Evolutionary conservation across 1,140 invertebrate genomes (phyloP), one percentile per base, ranked within the genome.

Genomic region (Sarcophaga bullata): DNA sequence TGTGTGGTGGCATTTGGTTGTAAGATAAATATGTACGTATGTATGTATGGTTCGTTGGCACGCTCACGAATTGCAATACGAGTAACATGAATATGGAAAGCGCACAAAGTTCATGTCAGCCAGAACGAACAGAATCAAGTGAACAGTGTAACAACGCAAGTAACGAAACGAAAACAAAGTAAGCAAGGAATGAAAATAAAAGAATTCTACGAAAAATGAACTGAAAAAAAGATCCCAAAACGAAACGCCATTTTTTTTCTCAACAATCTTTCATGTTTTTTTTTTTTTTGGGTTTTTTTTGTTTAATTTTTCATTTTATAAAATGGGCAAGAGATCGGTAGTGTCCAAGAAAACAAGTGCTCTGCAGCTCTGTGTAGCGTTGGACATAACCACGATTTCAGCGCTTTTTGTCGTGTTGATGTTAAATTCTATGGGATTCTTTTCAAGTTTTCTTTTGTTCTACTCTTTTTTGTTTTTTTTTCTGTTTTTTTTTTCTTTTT

Each of bases 21-120:
- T 17, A 72, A 37, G 4, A 37, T 37, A 37, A 37, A 37, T 37
- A 37, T 37, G 4, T 37, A 37, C 25, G 25, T 68, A 19, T 19
- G 50, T 52, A 6, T 52, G 13, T 52, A 46, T 19, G 73, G 15
- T 15, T 78, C 48, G n/a, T 50, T 78, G 75, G 75, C 75, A 78
- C 75, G 75, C 75, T 78, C 75, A 78, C 75, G 75, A 78, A 78
- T 78, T 78, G 75, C 75, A 78, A 19, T 78, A 78, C 25, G 25
- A 37, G 25, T 2, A 37, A 37, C 25, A 37, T 37, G 25, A 37
- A 37, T 37, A 37, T 37, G 25, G 4, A 37, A 37, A 50, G 75
- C 75, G 75, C 75, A 50, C 75, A 78, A 78, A 78, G 48, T 78
- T 78, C 75, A 78, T 78, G 75, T 78, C 47, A 50, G 48, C 17